Evolutionary conservation across 2,888 invertebrate species (phyloP), one percentile per base, ranked within the genome.

Genomic region (Sphaerophoria taeniata): DNA sequence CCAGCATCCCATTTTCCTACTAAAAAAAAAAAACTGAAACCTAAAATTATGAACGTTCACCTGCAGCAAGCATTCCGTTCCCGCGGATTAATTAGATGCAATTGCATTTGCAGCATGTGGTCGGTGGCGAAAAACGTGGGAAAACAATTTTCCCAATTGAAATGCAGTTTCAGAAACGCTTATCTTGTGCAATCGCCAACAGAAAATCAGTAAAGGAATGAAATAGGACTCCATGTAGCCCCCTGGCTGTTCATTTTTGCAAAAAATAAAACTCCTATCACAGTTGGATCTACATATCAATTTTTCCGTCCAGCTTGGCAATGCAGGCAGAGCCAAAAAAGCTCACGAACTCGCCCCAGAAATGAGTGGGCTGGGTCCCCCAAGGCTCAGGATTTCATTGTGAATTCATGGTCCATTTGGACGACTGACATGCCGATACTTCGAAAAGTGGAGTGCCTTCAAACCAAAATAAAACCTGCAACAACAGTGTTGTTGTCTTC

Each of bases 121-220:
- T 61, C 76, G 73, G 81, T 81, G 85, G 81, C 84, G 81, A 81
- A 80, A 76, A 85, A 81, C 85, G 85, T 85, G 85, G 85, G 85
- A 85, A 85, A 81, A 85, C 81, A 69, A 77, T 81, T 73, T 63
- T 43, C 49, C 75, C 76, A 81, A 85, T 67, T 85, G 85, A 85
- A 85, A n/a, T n/a, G n/a, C n/a, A n/a, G n/a, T 85, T 85, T 76
- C 76, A 76, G 24, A 72, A 81, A 72, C 81, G 81, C 72, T 81
- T 63, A 60, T 73, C 55, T 82, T 75, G 63, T 61, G 67, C 45
- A 82, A 82, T 78, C 72, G 61, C 78, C 49, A 67, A 34, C 34
- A 56, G 56, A 34, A 61, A 77, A 77, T 80, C 80, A 39, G 56
- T 70, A n/a, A n/a, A n/a, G n/a, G n/a, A n/a, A n/a, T n/a, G 80